phyloP scores from a whole-genome alignment of 1,140 invertebrate species.

The Varroa destructor region DNA sequence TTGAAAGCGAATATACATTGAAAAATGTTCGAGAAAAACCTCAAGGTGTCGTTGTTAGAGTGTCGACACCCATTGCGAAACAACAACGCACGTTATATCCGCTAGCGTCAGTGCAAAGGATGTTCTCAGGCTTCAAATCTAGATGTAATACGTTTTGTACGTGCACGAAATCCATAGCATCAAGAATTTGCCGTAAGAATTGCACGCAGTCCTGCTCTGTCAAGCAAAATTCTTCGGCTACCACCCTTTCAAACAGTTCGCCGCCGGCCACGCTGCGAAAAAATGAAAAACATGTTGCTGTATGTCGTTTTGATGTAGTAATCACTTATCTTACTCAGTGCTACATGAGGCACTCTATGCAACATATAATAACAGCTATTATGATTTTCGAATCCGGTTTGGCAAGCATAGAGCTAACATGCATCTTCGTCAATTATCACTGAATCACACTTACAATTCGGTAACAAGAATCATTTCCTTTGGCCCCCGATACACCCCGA shows the following conservation, averaged over 20 bases:
- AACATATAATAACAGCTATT: background rate
- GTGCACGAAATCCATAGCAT: conserved; percentile 79
- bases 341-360: background rate
- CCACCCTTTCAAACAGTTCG: conserved; percentile 77
- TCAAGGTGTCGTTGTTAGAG: no score
- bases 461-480: conserved; percentile 78
- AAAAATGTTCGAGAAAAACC: no score
- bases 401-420: background rate
- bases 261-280: conserved; percentile 66
- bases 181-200: conserved; percentile 80
- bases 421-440: background rate
- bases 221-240: conserved; percentile 76
- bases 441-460: conserved; percentile 65
- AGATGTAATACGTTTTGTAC: conserved; percentile 67
- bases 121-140: conserved; percentile 86
- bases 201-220: conserved; percentile 77
- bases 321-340: background rate
- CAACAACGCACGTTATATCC: conserved; percentile 45
- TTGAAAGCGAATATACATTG: no score
- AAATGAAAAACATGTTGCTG: background rate
- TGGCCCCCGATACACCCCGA: conserved; percentile 69
- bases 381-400: background rate
- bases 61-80: no score
- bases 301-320: conserved; percentile 2
- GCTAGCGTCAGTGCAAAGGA: conserved; percentile 67